Evolutionary conservation across 2,797 vertebrate genomes (phyloP).

Genomic region (Heterohyrax brucei): DNA sequence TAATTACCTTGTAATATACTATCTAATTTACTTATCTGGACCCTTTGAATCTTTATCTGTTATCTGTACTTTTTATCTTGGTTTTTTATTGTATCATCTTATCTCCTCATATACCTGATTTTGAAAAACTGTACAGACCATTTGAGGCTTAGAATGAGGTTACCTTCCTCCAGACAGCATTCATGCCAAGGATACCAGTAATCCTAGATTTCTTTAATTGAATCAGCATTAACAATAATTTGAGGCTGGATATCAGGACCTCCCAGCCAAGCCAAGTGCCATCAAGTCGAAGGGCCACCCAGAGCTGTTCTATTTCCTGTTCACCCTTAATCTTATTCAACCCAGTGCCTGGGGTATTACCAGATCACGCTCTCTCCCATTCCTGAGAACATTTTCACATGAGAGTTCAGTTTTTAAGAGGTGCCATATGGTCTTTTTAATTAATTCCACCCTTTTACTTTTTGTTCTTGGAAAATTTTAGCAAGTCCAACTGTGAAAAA

Average conservation of each 20-base stretch:
- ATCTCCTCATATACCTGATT: not conserved
- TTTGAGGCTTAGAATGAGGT: not conserved
- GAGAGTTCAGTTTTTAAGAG: conserved; percentile 47
- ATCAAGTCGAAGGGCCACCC: not conserved
- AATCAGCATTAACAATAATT: not conserved
- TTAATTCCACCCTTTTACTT: conserved; percentile 47
- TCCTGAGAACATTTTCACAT: conserved; percentile 14
- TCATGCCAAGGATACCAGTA: not conserved
- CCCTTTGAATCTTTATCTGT: not conserved
- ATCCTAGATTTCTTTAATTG: not conserved
- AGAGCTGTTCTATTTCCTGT: not conserved
- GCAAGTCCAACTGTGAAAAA: conserved; percentile 79
- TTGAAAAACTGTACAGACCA: not conserved
- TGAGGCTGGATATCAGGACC: not conserved
- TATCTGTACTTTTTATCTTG: not conserved
- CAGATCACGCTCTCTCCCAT: not conserved
- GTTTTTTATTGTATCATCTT: conserved; percentile 38
- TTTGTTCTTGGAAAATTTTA: conserved; percentile 74
- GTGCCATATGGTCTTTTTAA: not conserved
- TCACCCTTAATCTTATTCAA: not conserved
- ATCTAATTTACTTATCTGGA: not conserved
- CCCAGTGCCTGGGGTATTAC: not conserved
- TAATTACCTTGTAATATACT: not conserved
- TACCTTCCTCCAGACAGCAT: not conserved
- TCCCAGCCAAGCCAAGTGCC: not conserved